phyloP scores from a whole-genome alignment of 2,797 vertebrate species.

The Pogonophryne albipinna region DNA sequence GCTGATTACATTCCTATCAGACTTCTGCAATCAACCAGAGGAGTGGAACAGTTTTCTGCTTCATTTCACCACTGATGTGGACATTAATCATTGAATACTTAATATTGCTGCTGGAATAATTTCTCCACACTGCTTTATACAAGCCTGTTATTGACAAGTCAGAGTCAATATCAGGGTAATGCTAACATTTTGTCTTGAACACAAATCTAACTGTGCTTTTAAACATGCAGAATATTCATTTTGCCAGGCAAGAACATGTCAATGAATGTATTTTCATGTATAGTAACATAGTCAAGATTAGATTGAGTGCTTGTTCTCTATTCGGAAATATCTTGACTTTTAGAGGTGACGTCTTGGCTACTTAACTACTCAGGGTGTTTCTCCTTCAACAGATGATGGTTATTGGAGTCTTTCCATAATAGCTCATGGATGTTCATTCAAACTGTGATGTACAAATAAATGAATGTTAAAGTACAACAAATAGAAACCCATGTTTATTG shows the following conservation, averaged over 20 bases:
- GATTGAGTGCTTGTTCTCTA: not conserved
- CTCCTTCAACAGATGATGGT: too few relatives aligned
- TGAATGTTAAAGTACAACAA: not conserved
- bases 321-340: not conserved
- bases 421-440: not conserved
- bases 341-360: not conserved
- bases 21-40: not conserved
- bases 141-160: not conserved
- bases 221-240: slow-evolving; percentile 15
- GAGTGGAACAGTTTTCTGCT: slow-evolving; percentile 2
- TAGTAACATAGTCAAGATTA: not conserved
- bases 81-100: slow-evolving; percentile 4
- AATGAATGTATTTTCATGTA: not conserved
- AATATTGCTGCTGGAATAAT: not conserved
- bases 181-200: not conserved
- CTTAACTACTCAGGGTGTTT: not conserved
- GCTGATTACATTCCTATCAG: slow-evolving; percentile 15
- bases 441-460: slow-evolving; percentile 1
- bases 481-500: not conserved
- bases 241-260: not conserved
- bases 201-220: not conserved
- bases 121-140: not conserved
- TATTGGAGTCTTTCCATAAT: too few relatives aligned
- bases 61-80: slow-evolving; percentile 9
- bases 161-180: slow-evolving; percentile 12